Evolutionary conservation across 2,797 vertebrate genomes (phyloP), one percentile per base, ranked within the genome.

Genomic region (Microtus obscurus): DNA sequence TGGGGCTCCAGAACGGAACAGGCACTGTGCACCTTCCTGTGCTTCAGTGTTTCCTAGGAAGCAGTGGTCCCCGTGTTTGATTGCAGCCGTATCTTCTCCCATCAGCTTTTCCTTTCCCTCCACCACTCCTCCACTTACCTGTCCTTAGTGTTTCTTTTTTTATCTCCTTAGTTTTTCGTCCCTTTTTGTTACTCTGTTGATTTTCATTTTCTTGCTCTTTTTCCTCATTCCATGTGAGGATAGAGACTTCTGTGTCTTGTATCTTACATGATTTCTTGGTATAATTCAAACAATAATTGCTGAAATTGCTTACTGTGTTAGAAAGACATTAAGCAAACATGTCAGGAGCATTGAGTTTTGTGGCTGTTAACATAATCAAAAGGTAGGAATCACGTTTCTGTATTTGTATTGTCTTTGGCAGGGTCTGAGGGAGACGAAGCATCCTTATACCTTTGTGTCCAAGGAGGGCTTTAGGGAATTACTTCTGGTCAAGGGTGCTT

Each of bases 381-480:
- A 83, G 6, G 2, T 76, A 10, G 69, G 79, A 93, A 82, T 90
- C 0, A 23, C 25, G 0, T 63, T 97, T 96, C 95, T 91, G 2
- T 89, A 31, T 0, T 81, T 97, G 83, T 93, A 65, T n/a, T 96
- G 6, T 96, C 90, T 97, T 80, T 74, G 94, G 83, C 98, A 99
- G 99, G 99, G 99, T 43, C 95, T 99, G 63, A 98, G 97, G 97
- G 99, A 99, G 93, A 99, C 98, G 10, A 98, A 98, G 78, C 98
- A 99, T 81, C 99, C 99, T 0, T 99, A 99, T 12, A 99, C 99
- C 0, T 99, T 99, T 97, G 98, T 99, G 88, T 98, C 99, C 61
- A 98, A 98, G 96, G 99, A 99, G 29, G 99, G 98, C 43, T 99
- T 99, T 96, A 98, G 98, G 96, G 98, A 99, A 91, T 91, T 99